These are phyloP conservation scores for Furcula furcula DNA, from an alignment of 2,888 invertebrate species.

Conservation along the genomic window DNA sequence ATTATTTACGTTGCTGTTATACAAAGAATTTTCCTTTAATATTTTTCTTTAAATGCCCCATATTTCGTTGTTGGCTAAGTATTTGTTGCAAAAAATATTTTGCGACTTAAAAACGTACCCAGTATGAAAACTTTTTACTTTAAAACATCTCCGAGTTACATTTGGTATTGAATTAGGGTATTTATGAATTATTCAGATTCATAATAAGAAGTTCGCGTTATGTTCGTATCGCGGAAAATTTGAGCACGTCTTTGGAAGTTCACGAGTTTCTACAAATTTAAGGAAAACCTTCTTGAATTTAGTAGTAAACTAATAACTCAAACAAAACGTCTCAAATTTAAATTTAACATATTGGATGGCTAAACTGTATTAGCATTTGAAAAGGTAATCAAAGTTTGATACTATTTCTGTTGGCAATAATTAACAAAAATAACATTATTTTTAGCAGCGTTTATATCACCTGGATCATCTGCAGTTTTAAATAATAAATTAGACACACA, in stretches of 20 bases:
- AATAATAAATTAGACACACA: no score
- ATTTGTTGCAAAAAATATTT: background rate
- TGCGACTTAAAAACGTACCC: no score
- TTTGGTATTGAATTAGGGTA: conserved; percentile 29
- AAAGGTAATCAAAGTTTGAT: conserved; percentile 2
- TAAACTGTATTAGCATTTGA: conserved; percentile 6
- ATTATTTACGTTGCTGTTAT: conserved; percentile 27
- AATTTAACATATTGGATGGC: conserved; percentile 14
- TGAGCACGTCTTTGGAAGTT: conserved; percentile 39
- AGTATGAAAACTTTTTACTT: no score
- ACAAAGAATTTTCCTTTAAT: conserved; percentile 14
- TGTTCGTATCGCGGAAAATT: conserved; percentile 50
- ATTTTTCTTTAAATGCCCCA: conserved; percentile 12
- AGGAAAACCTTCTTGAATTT: conserved; percentile 26
- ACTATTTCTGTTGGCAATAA: no score
- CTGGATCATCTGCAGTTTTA: no score
- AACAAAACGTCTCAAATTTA: conserved; percentile 22
- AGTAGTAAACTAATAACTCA: conserved; percentile 19
- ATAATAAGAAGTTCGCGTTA: conserved; percentile 32
- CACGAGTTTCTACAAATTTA: conserved; percentile 33
- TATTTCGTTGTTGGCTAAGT: background rate
- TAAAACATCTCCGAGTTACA: conserved; percentile 17
- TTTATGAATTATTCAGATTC: conserved; percentile 56
- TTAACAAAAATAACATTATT: no score
- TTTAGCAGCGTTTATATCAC: no score